Conservation (phyloP, 2,797 vertebrate species). For the Poeciliopsis turneri region DNA sequence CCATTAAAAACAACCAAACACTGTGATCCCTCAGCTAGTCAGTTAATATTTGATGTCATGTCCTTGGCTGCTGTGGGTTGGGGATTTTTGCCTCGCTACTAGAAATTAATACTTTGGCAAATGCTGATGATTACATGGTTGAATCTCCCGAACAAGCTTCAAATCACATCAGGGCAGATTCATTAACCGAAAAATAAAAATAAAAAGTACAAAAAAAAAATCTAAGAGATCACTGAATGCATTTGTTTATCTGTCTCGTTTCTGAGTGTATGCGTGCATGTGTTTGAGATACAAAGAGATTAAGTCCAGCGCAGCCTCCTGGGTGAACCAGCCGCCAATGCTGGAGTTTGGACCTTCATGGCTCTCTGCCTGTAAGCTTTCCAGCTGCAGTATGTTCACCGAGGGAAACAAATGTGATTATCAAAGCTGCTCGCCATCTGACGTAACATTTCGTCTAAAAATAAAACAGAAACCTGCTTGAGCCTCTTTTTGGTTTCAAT, state of each 20-base stretch:
- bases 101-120: slow-evolving; percentile 68
- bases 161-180: slow-evolving; percentile 65
- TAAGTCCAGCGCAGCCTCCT: slow-evolving; percentile 22
- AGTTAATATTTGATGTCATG: slow-evolving; percentile 30
- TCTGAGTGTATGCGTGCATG: slow-evolving; percentile 6
- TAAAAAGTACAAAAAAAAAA: not conserved
- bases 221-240: not conserved
- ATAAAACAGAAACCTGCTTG: slow-evolving; percentile 52
- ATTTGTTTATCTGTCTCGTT: slow-evolving; percentile 12
- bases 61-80: slow-evolving; percentile 30
- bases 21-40: slow-evolving; percentile 2
- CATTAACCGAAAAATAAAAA: slow-evolving; percentile 19
- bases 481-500: slow-evolving; percentile 50
- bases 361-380: slow-evolving; percentile 51
- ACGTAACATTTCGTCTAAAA: slow-evolving; percentile 66
- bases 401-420: slow-evolving; percentile 71
- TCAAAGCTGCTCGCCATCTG: slow-evolving; percentile 58
- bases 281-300: not conserved
- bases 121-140: slow-evolving; percentile 54
- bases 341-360: slow-evolving; percentile 45
- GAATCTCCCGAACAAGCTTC: slow-evolving; percentile 63
- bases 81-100: slow-evolving; percentile 48
- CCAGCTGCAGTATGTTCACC: slow-evolving; percentile 50
- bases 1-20: slow-evolving; percentile 1
- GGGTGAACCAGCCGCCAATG: slow-evolving; percentile 37